Evolutionary conservation across 2,888 invertebrate genomes (phyloP).

Genomic region (Drosophila imparisetae): DNA sequence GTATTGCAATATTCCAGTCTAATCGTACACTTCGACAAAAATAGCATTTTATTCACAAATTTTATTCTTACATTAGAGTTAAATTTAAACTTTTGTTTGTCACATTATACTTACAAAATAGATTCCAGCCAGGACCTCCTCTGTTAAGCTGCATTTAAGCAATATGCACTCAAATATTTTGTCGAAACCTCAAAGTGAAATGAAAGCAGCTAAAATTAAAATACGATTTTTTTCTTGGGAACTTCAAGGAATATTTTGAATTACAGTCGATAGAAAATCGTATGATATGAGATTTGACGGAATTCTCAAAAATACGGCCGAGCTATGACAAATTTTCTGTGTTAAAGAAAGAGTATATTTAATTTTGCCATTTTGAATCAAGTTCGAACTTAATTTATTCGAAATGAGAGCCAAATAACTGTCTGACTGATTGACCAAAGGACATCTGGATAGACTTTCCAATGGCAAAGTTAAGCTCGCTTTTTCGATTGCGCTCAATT

Average conservation of each 20-base stretch:
- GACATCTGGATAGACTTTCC: neutral
- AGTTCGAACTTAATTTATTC: neutral
- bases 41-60: rapidly evolving
- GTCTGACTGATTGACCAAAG: neutral
- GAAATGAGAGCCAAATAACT: neutral
- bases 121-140: too few relatives aligned
- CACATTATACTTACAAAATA: too few relatives aligned
- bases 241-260: neutral
- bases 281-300: too few relatives aligned
- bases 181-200: too few relatives aligned
- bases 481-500: neutral
- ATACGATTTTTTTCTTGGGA: neutral
- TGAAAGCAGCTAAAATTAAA: neutral
- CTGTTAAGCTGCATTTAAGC: too few relatives aligned
- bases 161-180: too few relatives aligned
- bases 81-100: neutral
- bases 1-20: constrained; percentile 57
- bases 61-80: neutral
- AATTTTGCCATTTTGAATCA: neutral
- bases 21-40: constrained; percentile 21
- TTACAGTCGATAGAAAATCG: neutral
- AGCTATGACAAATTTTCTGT: neutral
- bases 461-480: neutral
- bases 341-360: neutral
- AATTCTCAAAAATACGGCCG: too few relatives aligned